Percentiles rank a stretch among this genome's conserved stretches.
These are phyloP conservation scores for Ichneumon xanthorius DNA, from an alignment of 2,888 invertebrate genomes.

Conservation along the genomic window DNA sequence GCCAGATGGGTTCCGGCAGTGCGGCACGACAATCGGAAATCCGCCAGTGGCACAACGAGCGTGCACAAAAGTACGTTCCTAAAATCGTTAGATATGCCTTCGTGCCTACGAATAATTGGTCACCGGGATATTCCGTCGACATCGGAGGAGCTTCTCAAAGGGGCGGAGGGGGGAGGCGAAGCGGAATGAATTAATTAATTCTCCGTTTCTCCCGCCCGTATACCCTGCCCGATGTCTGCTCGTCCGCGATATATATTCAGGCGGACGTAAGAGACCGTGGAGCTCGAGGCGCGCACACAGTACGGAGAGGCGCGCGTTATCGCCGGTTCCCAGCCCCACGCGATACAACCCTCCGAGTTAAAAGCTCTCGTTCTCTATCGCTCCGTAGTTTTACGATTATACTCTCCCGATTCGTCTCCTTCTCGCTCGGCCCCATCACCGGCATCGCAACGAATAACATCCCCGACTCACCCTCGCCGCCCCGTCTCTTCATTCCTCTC, in stretches of 20 bases:
- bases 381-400: constrained; percentile 48
- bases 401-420: constrained; percentile 31
- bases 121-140: constrained; percentile 27
- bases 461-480: constrained; percentile 45
- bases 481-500: constrained; percentile 28
- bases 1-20: background rate
- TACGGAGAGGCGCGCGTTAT: constrained; percentile 72
- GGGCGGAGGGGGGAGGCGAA: background rate
- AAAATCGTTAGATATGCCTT: constrained; percentile 54
- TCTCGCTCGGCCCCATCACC: constrained; percentile 20
- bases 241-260: constrained; percentile 72
- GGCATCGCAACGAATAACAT: constrained; percentile 33
- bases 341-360: constrained; percentile 72
- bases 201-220: constrained; percentile 12
- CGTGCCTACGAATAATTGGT: constrained; percentile 69
- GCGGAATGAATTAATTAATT: constrained; percentile 53
- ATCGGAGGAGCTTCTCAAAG: constrained; percentile 55
- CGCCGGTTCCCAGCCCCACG: constrained; percentile 76
- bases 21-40: background rate
- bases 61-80: constrained; percentile 13
- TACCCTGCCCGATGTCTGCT: constrained; percentile 60
- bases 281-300: constrained; percentile 20
- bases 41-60: constrained; percentile 1
- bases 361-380: constrained; percentile 36
- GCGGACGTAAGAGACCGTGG: constrained; percentile 68